Conservation (phyloP, 1,140 invertebrate genomes). For the Pemphigus obesinymphae region DNA sequence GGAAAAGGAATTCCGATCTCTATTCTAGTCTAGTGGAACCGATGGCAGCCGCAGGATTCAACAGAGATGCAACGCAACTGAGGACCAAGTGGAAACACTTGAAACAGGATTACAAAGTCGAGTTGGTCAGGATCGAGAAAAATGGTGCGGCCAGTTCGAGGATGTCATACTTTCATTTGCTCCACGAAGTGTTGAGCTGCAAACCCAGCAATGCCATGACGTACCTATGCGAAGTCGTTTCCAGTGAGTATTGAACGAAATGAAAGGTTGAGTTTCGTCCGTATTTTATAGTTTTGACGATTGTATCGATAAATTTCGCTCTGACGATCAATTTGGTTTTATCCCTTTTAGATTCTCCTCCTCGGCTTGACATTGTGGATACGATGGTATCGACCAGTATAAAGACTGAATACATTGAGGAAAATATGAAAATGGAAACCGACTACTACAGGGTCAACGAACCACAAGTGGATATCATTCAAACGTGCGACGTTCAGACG, state of each 20-base stretch:
- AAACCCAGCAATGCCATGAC: constrained; percentile 27
- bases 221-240: constrained; percentile 26
- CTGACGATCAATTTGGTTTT: too few relatives aligned
- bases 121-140: constrained; percentile 20
- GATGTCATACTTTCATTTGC: constrained; percentile 31
- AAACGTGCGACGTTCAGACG: neutral
- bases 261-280: too few relatives aligned
- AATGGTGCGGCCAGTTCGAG: constrained; percentile 5
- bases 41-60: constrained; percentile 26
- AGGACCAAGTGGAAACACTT: constrained; percentile 34
- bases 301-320: too few relatives aligned
- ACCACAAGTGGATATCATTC: constrained; percentile 31
- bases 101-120: constrained; percentile 36
- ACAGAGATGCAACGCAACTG: constrained; percentile 15
- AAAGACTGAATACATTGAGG: constrained; percentile 2
- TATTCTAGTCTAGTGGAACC: constrained; percentile 26
- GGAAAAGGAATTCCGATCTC: constrained; percentile 34
- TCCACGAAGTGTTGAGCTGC: constrained; percentile 18
- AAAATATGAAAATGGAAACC: neutral
- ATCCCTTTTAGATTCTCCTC: constrained; percentile 23
- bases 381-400: neutral
- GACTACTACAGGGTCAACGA: constrained; percentile 17
- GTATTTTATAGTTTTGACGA: too few relatives aligned
- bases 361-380: neutral
- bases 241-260: neutral